Evolutionary conservation across 2,113 vertebrate species (phyloP).

Genomic region (Kryptolebias marmoratus): DNA sequence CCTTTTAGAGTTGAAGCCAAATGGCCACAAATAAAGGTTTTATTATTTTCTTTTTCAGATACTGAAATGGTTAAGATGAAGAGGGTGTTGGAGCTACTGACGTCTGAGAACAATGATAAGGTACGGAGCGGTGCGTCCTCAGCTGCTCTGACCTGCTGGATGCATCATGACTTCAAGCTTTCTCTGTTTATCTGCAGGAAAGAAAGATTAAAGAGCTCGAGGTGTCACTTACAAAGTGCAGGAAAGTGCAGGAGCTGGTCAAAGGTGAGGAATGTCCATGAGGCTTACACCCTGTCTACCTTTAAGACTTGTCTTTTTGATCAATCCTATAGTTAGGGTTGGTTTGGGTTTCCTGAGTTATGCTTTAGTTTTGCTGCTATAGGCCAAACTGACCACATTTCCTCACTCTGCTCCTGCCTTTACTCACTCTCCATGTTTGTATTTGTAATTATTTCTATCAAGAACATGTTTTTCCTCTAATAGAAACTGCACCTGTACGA

Average conservation of each 20-base stretch:
- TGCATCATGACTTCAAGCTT: neutral
- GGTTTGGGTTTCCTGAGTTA: too few relatives aligned
- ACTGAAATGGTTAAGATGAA: conserved; percentile 81
- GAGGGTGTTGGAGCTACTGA: conserved; percentile 68
- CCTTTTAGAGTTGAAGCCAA: neutral
- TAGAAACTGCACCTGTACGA: too few relatives aligned
- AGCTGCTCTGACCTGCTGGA: neutral
- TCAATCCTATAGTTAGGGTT: too few relatives aligned
- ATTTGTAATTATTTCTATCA: too few relatives aligned
- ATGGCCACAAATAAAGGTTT: neutral
- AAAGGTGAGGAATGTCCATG: conserved; percentile 51
- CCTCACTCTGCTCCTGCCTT: too few relatives aligned
- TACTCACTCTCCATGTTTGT: too few relatives aligned
- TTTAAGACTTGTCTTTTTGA: too few relatives aligned
- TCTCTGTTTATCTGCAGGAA: conserved; percentile 79
- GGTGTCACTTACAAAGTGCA: conserved; percentile 86
- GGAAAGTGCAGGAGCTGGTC: conserved; percentile 87
- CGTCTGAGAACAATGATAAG: conserved; percentile 75
- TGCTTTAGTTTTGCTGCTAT: too few relatives aligned
- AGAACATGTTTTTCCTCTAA: too few relatives aligned
- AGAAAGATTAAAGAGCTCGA: conserved; percentile 92
- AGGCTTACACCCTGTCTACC: too few relatives aligned
- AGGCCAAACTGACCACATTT: too few relatives aligned
- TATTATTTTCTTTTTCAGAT: conserved; percentile 77
- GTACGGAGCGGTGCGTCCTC: conserved; percentile 41